Conservation (phyloP, 2,888 invertebrate species). For the Drosophila mimetica region DNA sequence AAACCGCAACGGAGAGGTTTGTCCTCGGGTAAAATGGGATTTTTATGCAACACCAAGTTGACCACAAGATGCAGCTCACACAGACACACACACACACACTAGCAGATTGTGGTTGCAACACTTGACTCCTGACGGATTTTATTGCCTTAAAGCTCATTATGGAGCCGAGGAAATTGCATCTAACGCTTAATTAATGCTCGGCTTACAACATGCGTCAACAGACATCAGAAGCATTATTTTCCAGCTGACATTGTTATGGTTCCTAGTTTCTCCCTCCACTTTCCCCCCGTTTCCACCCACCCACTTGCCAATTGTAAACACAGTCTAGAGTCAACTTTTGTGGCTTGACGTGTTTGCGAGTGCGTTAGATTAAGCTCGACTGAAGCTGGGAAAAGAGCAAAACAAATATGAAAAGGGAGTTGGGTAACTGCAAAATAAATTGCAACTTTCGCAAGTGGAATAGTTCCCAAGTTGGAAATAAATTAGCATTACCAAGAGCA, state of each 20-base stretch:
- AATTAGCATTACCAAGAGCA: conserved; percentile 40
- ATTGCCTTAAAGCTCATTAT: conserved; percentile 73
- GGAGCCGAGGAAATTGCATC: conserved; percentile 69
- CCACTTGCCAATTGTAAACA: conserved; percentile 45
- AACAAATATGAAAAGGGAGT: conserved; percentile 33
- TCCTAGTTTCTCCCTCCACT: background rate
- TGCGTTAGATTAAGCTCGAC: conserved; percentile 71
- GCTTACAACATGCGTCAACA: conserved; percentile 68
- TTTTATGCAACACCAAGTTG: conserved; percentile 77
- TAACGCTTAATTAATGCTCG: conserved; percentile 73
- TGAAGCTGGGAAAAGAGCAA: conserved; percentile 36
- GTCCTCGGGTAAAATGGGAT: conserved; percentile 67
- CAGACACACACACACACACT: conserved; percentile 36
- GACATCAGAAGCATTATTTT: conserved; percentile 76
- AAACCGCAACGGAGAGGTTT: conserved; percentile 37
- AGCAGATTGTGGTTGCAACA: conserved; percentile 43
- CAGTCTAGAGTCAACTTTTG: conserved; percentile 63
- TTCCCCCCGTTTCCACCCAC: conserved; percentile 12
- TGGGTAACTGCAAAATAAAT: conserved; percentile 42
- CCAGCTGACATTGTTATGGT: conserved; percentile 66
- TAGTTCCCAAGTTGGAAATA: conserved; percentile 38
- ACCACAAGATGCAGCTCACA: conserved; percentile 69
- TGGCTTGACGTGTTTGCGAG: conserved; percentile 67
- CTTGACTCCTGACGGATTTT: conserved; percentile 30
- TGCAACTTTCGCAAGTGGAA: conserved; percentile 35